Percentiles rank a stretch among this genome's conserved stretches.
Conservation (phyloP, 1,140 invertebrate species). For the Eupristina koningsbergeri region DNA sequence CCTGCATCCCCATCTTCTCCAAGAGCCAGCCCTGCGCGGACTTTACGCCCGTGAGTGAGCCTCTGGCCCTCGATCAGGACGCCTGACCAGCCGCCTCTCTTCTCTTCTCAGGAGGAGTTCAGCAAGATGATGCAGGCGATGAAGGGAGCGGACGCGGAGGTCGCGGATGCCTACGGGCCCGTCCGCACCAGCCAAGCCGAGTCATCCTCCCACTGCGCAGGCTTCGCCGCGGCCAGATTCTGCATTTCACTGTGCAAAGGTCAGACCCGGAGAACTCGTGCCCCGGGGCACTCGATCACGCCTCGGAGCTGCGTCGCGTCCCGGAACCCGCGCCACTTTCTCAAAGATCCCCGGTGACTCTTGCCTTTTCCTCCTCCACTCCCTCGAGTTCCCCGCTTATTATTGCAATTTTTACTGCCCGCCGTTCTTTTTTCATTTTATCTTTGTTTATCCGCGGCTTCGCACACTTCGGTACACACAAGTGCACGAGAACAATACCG, state of each 20-base stretch:
- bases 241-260: conserved; percentile 74
- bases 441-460: too few relatives aligned
- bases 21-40: conserved; percentile 76
- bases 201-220: conserved; percentile 69
- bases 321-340: conserved; percentile 13
- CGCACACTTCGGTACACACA: too few relatives aligned
- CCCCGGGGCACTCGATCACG: neutral
- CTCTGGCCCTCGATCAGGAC: neutral
- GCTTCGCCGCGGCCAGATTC: conserved; percentile 75
- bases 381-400: neutral
- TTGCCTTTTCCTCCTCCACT: neutral
- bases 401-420: neutral
- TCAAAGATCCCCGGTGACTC: conserved; percentile 19
- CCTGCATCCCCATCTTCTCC: conserved; percentile 87
- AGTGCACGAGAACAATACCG: too few relatives aligned
- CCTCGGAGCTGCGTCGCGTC: neutral
- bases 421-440: too few relatives aligned
- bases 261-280: conserved; percentile 37
- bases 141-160: conserved; percentile 61
- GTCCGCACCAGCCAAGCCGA: conserved; percentile 48
- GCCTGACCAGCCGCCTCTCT: too few relatives aligned
- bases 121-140: conserved; percentile 65
- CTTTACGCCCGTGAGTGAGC: conserved; percentile 64
- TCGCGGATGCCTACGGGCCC: conserved; percentile 54
- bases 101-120: conserved; percentile 65